Conservation (phyloP, 1,140 invertebrate species). For the Macrosteles quadrilineatus region DNA sequence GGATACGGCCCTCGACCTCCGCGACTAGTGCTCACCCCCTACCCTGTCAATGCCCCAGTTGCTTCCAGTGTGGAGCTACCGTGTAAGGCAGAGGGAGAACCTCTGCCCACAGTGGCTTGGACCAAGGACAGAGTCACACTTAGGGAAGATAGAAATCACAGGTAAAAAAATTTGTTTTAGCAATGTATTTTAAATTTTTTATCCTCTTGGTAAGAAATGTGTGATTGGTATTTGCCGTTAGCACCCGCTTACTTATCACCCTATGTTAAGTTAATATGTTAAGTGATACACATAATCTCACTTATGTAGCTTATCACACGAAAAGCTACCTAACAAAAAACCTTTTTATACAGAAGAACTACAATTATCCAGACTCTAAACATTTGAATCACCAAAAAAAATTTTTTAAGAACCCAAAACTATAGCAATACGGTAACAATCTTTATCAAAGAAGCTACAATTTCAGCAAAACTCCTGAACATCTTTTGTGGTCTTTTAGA, state of each 20-base stretch:
- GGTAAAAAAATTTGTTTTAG: slow-evolving; percentile 33
- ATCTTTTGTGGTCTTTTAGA: no score
- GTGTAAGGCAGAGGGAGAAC: slow-evolving; percentile 79
- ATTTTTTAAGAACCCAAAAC: no score
- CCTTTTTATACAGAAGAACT: no score
- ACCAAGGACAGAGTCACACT: slow-evolving; percentile 71
- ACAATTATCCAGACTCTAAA: no score
- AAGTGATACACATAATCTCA: no score
- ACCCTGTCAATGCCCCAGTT: slow-evolving; percentile 68
- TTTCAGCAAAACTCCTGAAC: no score
- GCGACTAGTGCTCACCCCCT: slow-evolving; percentile 67
- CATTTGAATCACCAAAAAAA: no score
- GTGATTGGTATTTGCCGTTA: neutral
- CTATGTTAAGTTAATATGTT: no score
- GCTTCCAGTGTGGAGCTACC: slow-evolving; percentile 76
- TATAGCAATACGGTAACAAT: no score
- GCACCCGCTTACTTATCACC: neutral
- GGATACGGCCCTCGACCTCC: slow-evolving; percentile 53
- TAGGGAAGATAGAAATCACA: slow-evolving; percentile 47
- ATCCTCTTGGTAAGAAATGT: slow-evolving; percentile 3
- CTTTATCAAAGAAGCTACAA: no score
- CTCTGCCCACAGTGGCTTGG: slow-evolving; percentile 75
- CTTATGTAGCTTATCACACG: no score
- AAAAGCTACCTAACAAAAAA: no score
- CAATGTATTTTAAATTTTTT: neutral